Evolutionary conservation across 2,797 vertebrate species (phyloP), one percentile per base, ranked within the genome.

Genomic region (Percopsis omiscomaycus): DNA sequence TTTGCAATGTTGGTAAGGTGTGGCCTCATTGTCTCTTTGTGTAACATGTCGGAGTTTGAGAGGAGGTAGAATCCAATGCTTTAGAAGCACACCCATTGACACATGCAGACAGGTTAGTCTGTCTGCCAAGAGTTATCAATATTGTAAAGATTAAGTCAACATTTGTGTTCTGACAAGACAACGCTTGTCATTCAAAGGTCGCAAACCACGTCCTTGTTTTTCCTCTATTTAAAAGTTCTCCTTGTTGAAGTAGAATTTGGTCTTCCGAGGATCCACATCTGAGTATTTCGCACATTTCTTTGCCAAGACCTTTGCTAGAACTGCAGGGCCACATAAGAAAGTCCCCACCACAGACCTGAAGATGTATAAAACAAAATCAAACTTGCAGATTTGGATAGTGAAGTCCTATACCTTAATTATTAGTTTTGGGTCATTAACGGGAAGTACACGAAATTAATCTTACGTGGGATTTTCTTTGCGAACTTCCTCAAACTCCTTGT

Each of bases 181-280:
- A 30, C 3, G 27, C 5, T 6, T 48, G 28, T 68, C 11, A 16
- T 63, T 74, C 15, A 45, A 16, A 55, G 56, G 29, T 6, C 1
- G 5, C 57, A 49, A 42, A 3, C 45, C 49, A 44, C 12, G 1
- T 16, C 55, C 3, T 44, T 47, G 15, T 9, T 51, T 1, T 5
- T 28, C 0, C 12, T 0, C 45, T 22, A 0, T 71, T 95, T 83
- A 98, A 68, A 98, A 98, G 65, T 96, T 97, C 75, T 98, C 95
- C 80, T 96, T 95, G 89, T 98, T 98, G 84, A 98, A 97, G 81
- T 96, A 97, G 88, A 98, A 99, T 64, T 93, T 93, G 69, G 94
- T 95, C 71, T 95, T 96, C 14, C 95, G 92, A 50, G 94, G 94
- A 86, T 98, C 94, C 56, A 97, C 80, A 9, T 95, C 95, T 0